phyloP scores from a whole-genome alignment of 2,888 invertebrate species.

The Caenorhabditis wallacei region DNA sequence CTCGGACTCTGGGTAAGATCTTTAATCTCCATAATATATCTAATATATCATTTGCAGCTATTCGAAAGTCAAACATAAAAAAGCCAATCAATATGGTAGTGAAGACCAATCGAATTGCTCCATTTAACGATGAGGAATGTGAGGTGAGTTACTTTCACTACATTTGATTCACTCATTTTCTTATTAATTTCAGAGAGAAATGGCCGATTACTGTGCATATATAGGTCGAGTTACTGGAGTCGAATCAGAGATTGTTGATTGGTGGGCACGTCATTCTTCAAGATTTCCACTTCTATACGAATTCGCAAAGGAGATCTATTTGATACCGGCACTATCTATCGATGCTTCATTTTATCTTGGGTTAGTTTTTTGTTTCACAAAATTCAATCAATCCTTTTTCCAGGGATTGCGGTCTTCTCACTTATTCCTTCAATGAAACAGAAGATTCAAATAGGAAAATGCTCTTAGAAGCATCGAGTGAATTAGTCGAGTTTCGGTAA shows the following conservation, averaged over 20 bases:
- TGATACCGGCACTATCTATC: conserved; percentile 38
- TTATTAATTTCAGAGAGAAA: conserved; percentile 32
- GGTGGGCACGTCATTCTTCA: conserved; percentile 12
- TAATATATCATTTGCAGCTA: conserved; percentile 18
- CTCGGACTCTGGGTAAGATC: conserved; percentile 4
- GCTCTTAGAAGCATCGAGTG: conserved; percentile 31
- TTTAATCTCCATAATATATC: not conserved
- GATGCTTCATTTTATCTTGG: conserved; percentile 42
- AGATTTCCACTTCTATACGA: conserved; percentile 26
- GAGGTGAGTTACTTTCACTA: not conserved
- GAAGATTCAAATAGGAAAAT: conserved; percentile 18
- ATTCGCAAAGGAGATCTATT: conserved; percentile 28
- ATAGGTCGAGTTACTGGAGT: not conserved
- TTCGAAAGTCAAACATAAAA: conserved; percentile 3
- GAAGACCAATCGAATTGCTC: not conserved
- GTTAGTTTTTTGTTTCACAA: not conserved
- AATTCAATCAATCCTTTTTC: too few species aligned
- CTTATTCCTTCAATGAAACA: conserved; percentile 24
- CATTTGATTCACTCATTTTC: not conserved
- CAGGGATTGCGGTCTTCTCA: conserved; percentile 39
- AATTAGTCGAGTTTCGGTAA: conserved; percentile 30
- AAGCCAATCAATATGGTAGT: not conserved
- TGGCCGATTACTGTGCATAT: not conserved
- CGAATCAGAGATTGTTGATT: conserved; percentile 21
- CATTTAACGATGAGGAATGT: not conserved